Evolutionary conservation across 2,888 invertebrate genomes (phyloP), one percentile per base, ranked within the genome.

Genomic region (Cerastis rubricosa): DNA sequence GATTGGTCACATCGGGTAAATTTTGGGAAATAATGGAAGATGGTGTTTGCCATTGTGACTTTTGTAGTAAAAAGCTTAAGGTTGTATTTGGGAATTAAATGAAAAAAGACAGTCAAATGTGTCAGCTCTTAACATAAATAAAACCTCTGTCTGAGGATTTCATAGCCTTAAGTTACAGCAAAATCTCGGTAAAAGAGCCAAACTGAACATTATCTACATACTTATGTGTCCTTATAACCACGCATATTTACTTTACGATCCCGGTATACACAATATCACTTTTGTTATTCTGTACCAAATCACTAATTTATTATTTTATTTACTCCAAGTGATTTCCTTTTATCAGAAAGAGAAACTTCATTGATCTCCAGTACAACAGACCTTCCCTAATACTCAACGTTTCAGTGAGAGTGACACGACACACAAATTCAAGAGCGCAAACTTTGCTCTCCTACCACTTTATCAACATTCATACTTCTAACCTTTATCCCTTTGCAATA

Each of bases 341-440:
- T 45, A 70, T 22, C 35, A 61, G n/a, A 40, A 70, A n/a, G 35
- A 54, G 19, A 35, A 45, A 65, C 57, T 70, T 12, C 57, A 67
- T 74, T 65, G 86, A 74, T 67, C 74, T 67, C 43, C 57, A 72
- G 63, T 66, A 74, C 74, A 75, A 47, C 71, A 85, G 86, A 84
- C 82, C 86, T 88, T 85, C 85, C 85, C 83, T 86, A 83, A 87
- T 82, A 87, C 86, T 90, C 89, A 80, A 82, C 86, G 90, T 83
- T 89, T 86, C 88, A 87, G 81, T 84, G 81, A 86, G 82, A 88
- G 83, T 84, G 89, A 88, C 88, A 89, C 86, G 90, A 92, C 91
- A 91, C 90, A 91, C 91, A 90, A 87, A 88, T 88, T 91, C 80
- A 84, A 92, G 89, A 88, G 88, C 84, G 91, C 92, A 92, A 92